A percentile compares a stretch with the other conserved stretches of the same genome.
Evolutionary conservation across 2,113 vertebrate species (phyloP).

Genomic region (Rallus limicola): DNA sequence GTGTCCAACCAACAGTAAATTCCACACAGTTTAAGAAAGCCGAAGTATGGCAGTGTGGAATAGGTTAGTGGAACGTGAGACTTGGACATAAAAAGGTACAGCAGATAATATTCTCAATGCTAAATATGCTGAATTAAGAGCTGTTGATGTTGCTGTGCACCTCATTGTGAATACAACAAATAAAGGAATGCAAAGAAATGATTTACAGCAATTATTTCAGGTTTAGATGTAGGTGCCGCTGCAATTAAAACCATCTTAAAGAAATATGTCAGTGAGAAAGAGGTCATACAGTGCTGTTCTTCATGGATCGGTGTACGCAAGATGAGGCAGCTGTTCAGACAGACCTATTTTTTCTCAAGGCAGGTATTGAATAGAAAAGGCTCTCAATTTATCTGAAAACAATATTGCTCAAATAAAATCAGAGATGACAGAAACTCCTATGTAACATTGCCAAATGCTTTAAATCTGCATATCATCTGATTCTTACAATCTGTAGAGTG

Average conservation of each 20-base stretch:
- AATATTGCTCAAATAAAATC: neutral
- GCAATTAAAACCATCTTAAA: neutral
- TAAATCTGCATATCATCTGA: neutral
- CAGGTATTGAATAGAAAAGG: neutral
- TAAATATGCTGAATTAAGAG: neutral
- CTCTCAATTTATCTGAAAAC: neutral
- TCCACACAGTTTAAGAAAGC: neutral
- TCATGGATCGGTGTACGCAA: neutral
- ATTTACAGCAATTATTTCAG: neutral
- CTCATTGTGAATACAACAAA: neutral
- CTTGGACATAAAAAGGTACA: neutral
- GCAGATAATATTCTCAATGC: neutral
- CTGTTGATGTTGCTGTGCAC: neutral
- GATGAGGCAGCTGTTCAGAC: neutral
- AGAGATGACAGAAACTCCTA: neutral
- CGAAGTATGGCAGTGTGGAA: neutral
- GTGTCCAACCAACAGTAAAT: neutral
- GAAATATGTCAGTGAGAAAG: neutral
- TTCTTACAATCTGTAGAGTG: neutral
- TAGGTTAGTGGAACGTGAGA: neutral
- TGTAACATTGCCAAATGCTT: neutral
- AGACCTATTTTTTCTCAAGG: neutral
- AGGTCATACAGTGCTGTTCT: neutral
- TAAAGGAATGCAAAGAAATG: neutral
- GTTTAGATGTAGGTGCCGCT: neutral